phyloP scores from a whole-genome alignment of 2,113 vertebrate species.

The Sinocyclocheilus anophthalmus region DNA sequence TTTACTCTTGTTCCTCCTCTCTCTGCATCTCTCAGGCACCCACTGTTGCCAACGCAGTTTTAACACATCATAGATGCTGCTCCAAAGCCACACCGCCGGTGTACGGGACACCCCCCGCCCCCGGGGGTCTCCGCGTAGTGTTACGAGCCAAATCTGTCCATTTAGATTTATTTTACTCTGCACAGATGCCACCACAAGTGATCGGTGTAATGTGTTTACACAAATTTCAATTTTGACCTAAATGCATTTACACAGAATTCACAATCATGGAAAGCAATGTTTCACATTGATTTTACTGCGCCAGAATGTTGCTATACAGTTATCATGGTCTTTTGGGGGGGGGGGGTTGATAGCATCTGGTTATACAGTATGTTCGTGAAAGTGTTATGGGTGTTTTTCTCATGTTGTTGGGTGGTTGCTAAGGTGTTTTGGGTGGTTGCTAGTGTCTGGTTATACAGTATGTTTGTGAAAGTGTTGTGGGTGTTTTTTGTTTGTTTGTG shows the following conservation, averaged over 20 bases:
- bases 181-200: background rate
- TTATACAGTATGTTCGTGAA: too few relatives aligned
- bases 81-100: background rate
- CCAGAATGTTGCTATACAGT: background rate
- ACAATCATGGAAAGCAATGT: background rate
- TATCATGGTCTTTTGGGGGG: background rate
- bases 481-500: background rate
- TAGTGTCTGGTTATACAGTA: background rate
- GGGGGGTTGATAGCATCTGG: background rate
- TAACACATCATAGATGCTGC: background rate
- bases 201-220: background rate
- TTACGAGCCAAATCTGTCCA: background rate
- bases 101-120: background rate
- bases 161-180: background rate
- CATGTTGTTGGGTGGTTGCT: background rate
- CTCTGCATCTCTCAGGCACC: background rate
- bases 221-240: background rate
- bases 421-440: background rate
- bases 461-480: background rate
- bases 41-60: background rate
- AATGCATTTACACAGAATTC: background rate
- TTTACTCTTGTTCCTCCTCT: constrained; percentile 14
- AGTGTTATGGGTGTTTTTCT: too few relatives aligned
- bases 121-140: background rate
- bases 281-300: background rate